Evolutionary conservation across 2,888 invertebrate genomes (phyloP).

Genomic region (Dorcus parallelipipedus): DNA sequence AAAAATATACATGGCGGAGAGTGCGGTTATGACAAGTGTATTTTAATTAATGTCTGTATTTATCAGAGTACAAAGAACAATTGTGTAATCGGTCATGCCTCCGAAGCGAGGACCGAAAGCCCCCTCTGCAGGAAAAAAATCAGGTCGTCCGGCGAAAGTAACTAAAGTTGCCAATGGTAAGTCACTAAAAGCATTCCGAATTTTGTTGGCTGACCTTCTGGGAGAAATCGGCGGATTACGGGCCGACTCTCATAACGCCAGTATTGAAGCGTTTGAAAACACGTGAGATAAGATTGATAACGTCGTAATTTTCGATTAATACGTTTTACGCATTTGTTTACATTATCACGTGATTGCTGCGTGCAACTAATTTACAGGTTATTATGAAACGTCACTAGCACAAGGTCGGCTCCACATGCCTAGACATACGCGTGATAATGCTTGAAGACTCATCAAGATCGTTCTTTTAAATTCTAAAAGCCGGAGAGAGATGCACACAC

Average conservation of each 20-base stretch:
- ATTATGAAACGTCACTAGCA: background rate
- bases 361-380: slow-evolving; percentile 7
- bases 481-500: too few relatives aligned
- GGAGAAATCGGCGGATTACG: background rate
- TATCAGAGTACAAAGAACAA: slow-evolving; percentile 1
- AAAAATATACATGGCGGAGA: slow-evolving; percentile 3
- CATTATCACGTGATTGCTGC: slow-evolving; percentile 11
- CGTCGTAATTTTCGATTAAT: too few relatives aligned
- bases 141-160: slow-evolving; percentile 16
- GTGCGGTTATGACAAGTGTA: slow-evolving; percentile 14
- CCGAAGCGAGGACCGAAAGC: slow-evolving; percentile 20
- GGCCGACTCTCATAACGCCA: background rate
- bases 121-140: slow-evolving; percentile 16
- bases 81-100: slow-evolving; percentile 19
- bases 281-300: too few relatives aligned
- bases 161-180: slow-evolving; percentile 16
- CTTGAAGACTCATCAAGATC: too few relatives aligned
- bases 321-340: slow-evolving; percentile 5
- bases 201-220: slow-evolving; percentile 8
- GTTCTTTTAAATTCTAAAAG: too few relatives aligned
- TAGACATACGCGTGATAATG: too few relatives aligned
- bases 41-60: slow-evolving; percentile 7
- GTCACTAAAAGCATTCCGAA: slow-evolving; percentile 4
- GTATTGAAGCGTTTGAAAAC: background rate
- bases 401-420: too few relatives aligned